Evolutionary conservation across 92 coral and sea anemone species (phyloP).

Genomic region (Isaurus tuberculatus): DNA sequence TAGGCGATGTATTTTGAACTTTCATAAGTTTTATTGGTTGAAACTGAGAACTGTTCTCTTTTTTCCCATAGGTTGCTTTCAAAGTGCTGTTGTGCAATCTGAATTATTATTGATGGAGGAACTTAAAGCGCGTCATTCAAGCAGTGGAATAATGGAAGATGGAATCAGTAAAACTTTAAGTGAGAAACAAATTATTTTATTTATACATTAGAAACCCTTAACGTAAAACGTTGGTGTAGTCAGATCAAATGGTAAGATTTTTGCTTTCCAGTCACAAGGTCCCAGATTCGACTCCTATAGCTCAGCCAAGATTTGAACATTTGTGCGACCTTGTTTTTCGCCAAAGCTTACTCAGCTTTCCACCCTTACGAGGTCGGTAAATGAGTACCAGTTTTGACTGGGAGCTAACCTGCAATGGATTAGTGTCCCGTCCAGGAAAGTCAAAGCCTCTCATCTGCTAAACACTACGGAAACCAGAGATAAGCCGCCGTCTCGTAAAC

Average conservation of each 20-base stretch:
- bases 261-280: background rate
- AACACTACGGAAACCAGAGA: too few species aligned
- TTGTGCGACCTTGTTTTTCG: too few species aligned
- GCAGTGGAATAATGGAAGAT: slow-evolving; percentile 4
- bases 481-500: too few species aligned
- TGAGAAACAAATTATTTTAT: background rate
- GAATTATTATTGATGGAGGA: slow-evolving; percentile 38
- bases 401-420: too few species aligned
- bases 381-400: too few species aligned
- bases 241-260: background rate
- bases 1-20: background rate
- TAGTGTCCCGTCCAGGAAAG: too few species aligned
- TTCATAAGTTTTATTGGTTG: background rate
- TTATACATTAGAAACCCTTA: background rate
- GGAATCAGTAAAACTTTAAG: slow-evolving; percentile 40
- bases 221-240: background rate
- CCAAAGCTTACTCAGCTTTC: too few species aligned
- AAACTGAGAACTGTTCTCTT: background rate
- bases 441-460: too few species aligned
- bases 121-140: slow-evolving; percentile 23
- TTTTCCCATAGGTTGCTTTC: slow-evolving; percentile 2
- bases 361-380: too few species aligned
- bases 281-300: too few species aligned
- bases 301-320: too few species aligned
- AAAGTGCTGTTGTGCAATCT: slow-evolving; percentile 30